Conservation (phyloP, 2,888 invertebrate genomes). For the Shargacucullia verbasci region DNA sequence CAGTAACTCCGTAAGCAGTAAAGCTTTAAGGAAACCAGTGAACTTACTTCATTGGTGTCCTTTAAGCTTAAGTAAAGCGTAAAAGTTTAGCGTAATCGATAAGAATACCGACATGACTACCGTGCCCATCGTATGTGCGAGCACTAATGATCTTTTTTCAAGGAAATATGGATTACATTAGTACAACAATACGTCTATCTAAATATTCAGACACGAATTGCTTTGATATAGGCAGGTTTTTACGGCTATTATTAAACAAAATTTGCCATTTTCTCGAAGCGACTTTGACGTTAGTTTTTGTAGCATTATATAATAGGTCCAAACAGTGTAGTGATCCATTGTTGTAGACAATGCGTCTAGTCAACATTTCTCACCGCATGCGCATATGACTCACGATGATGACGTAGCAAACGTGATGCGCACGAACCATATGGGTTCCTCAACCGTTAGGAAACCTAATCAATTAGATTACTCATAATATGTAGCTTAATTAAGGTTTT, state of each 20-base stretch:
- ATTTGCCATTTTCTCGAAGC: slow-evolving; percentile 58
- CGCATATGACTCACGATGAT: slow-evolving; percentile 81
- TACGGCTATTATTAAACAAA: slow-evolving; percentile 50
- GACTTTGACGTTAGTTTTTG: slow-evolving; percentile 73
- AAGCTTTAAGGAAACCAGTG: no score
- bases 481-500: slow-evolving; percentile 48
- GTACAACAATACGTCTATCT: slow-evolving; percentile 10
- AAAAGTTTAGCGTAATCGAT: no score
- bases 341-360: slow-evolving; percentile 86
- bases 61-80: no score
- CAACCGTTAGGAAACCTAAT: slow-evolving; percentile 66
- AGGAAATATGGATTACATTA: neutral
- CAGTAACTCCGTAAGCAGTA: no score
- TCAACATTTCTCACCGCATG: slow-evolving; percentile 79
- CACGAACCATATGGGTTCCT: slow-evolving; percentile 72
- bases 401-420: slow-evolving; percentile 75
- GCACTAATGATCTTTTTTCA: no score
- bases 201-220: slow-evolving; percentile 21
- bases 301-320: slow-evolving; percentile 83
- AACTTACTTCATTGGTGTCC: no score
- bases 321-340: slow-evolving; percentile 81
- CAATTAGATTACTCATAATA: slow-evolving; percentile 61
- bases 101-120: no score
- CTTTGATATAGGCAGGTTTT: slow-evolving; percentile 28
- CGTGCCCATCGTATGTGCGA: no score